Conservation (phyloP, 2,888 invertebrate genomes). For the Caenorhabditis sinica region DNA sequence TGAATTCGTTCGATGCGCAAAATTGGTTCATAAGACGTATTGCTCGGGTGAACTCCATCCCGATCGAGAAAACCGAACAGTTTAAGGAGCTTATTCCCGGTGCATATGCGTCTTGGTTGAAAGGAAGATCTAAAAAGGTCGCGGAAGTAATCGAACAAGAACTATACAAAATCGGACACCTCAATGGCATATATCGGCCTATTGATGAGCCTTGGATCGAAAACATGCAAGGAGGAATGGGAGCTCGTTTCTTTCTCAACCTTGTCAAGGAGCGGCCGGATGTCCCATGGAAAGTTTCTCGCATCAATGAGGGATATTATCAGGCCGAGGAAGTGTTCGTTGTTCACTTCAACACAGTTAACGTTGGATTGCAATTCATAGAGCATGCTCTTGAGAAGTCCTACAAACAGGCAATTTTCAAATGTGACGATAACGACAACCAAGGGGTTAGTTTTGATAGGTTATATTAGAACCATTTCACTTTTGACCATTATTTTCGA, state of each 20-base stretch:
- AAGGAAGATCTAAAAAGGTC: background rate
- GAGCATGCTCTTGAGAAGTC: background rate
- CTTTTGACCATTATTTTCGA: background rate
- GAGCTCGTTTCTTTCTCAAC: background rate
- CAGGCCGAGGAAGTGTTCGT: background rate
- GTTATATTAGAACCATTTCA: background rate
- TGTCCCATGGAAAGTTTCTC: constrained; percentile 12
- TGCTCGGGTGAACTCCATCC: background rate
- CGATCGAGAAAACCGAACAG: background rate
- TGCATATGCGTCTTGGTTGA: background rate
- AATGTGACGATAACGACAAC: background rate
- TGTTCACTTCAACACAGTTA: constrained; percentile 7
- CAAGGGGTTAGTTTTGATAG: background rate
- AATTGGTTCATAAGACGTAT: constrained; percentile 12
- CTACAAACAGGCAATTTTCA: background rate
- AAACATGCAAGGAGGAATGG: background rate
- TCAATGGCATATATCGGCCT: background rate
- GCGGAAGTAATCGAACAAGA: background rate
- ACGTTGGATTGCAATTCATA: background rate
- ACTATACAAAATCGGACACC: constrained; percentile 10
- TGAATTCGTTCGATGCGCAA: background rate
- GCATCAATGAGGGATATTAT: background rate
- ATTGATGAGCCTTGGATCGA: background rate
- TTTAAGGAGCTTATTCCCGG: background rate
- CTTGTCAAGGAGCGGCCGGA: constrained; percentile 19